Evolutionary conservation across 1,140 invertebrate species (phyloP), one percentile per base, ranked within the genome.

Genomic region (Metaphire vulgaris): DNA sequence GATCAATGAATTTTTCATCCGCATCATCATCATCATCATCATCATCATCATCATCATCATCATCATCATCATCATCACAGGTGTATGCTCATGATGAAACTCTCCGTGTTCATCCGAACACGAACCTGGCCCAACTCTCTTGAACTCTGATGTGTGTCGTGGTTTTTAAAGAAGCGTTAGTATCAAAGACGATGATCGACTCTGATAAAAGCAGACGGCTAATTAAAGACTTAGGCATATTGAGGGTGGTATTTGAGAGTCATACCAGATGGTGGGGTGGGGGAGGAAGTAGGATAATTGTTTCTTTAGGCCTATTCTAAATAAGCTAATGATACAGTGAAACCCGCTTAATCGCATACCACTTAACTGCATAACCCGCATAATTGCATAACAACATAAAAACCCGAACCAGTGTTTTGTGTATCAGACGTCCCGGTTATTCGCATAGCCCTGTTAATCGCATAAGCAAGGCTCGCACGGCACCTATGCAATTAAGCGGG

Each of bases 11-110:
- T 65, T 65, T 15, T 15, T 26, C 56, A 65, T 65, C 14, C 56
- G 26, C 26, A 65, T 15, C 14, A 14, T 15, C 68, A 29, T 69
- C 68, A 69, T 69, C 68, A 29, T 69, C 28, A 69, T 69, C 68
- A 29, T 69, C 68, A 69, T 69, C 68, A 12, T 69, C 68, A 15
- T 69, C 68, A 29, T 69, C 68, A 14, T 15, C 14, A 29, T 69
- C 68, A 69, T 69, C 28, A 12, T 69, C 14, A 69, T 69, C 68
- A 12, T 69, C 28, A 69, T 69, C 28, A 29, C 30, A 14, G n/a
- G n/a, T n/a, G n/a, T n/a, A 69, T 69, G 12, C 14, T 29, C 28
- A 69, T 69, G 16, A 29, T 15, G 16, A 69, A 15, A 14, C 16
- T 15, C 30, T 69, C 16, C 56, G 14, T n/a, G n/a, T 15, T n/a